Evolutionary conservation across 2,888 invertebrate species (phyloP), one percentile per base, ranked within the genome.

Genomic region (Reticulitermes lucifugus): DNA sequence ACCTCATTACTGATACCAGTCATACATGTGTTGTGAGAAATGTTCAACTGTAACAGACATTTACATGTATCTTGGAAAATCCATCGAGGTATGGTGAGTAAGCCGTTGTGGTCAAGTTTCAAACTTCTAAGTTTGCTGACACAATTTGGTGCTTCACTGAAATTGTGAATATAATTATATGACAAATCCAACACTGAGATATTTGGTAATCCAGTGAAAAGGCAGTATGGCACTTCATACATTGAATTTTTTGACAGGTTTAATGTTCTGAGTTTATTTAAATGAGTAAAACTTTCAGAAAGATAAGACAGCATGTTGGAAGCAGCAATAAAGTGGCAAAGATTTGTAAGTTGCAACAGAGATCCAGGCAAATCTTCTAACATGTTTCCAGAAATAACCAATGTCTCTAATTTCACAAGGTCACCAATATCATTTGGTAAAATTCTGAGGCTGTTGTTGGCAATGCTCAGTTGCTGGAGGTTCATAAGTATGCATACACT

Each of bases 181-280:
- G 82, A 83, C 21, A 83, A 46, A 71, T 83, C 71, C n/a, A 83
- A 70, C 21, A 46, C n/a, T 41, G 82, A 70, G 9, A 83, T 9
- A 83, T 77, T 77, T 41, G 43, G 43, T 46, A 77, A 77, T n/a
- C 77, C 77, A 46, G 51, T 77, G 25, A 77, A 77, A 7, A 77
- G 25, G 46, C 77, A 77, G 22, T 51, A 77, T n/a, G 77, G 77
- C n/a, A 77, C 77, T n/a, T 77, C 46, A 46, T n/a, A 43, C 43
- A 77, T 21, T 46, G 14, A 22, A 25, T 46, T 77, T 7, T 46
- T 22, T 4, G 77, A 46, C 0, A 77, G 41, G 41, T 77, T 77
- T 77, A 77, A 77, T 77, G 41, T 25, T 46, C 5, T 77, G 7
- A 77, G 46, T 77, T 77, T 77, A 46, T 77, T 77, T 21, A 77